Evolutionary conservation across 2,113 vertebrate genomes (phyloP).

Genomic region (Aegotheles bennettii): DNA sequence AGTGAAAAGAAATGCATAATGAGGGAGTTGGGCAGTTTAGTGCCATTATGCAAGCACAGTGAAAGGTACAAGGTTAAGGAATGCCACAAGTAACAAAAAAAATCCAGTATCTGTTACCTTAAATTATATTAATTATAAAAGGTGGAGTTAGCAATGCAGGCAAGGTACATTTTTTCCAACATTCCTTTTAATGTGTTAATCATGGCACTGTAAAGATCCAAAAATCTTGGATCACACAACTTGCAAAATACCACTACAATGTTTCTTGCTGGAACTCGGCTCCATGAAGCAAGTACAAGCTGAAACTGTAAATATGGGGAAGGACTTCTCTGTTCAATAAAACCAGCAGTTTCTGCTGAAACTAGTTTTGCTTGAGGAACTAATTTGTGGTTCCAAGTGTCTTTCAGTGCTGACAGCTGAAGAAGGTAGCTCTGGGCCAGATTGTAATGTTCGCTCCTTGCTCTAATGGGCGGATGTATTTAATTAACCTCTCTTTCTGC

Average conservation of each 20-base stretch:
- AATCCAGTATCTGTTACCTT: not conserved
- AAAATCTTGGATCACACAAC: not conserved
- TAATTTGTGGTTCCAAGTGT: slow-evolving; percentile 41
- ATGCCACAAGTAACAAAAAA: not conserved
- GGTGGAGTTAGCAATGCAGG: not conserved
- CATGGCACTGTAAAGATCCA: not conserved
- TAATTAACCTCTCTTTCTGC: slow-evolving; percentile 63
- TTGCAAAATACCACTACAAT: not conserved
- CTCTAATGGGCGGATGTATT: slow-evolving; percentile 55
- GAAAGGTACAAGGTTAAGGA: not conserved
- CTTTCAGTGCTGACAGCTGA: slow-evolving; percentile 58
- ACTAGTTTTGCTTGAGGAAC: slow-evolving; percentile 38
- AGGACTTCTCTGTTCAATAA: slow-evolving; percentile 3
- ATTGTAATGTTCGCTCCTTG: slow-evolving; percentile 30
- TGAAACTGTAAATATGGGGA: not conserved
- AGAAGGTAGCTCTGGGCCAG: slow-evolving; percentile 53
- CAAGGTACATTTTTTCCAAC: not conserved
- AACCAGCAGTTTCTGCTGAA: slow-evolving; percentile 38
- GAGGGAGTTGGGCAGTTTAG: not conserved
- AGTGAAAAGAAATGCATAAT: not conserved
- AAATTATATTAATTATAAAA: not conserved
- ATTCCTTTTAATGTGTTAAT: not conserved
- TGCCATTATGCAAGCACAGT: not conserved
- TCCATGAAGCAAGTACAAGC: not conserved
- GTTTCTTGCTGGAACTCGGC: not conserved